These are phyloP conservation scores for Cladorhizidae sp. DNA, from an alignment of 37 sponge, comb jelly and placozoan species.

Conservation along the genomic window DNA sequence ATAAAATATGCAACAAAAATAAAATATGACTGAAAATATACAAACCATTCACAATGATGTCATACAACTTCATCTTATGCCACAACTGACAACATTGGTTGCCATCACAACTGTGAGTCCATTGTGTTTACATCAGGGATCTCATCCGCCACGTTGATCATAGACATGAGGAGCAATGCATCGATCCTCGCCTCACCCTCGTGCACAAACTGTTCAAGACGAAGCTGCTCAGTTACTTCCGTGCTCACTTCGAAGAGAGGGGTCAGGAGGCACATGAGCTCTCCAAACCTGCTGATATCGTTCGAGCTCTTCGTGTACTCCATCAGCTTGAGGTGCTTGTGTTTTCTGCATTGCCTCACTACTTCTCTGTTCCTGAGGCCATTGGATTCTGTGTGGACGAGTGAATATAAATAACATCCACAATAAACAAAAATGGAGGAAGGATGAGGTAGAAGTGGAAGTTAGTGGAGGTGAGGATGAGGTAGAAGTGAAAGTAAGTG, in stretches of 20 bases:
- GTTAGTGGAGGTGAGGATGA: no score
- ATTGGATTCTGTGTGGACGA: conserved; percentile 63
- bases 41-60: no score
- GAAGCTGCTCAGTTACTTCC: conserved; percentile 90
- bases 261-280: conserved; percentile 83
- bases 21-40: no score
- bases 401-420: no score
- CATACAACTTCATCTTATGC: no score
- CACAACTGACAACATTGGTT: no score
- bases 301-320: conserved; percentile 71
- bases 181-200: conserved; percentile 94
- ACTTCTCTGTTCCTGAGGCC: conserved; percentile 66
- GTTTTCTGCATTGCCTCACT: conserved; percentile 72
- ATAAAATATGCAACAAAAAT: no score
- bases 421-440: no score
- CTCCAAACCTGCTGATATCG: conserved; percentile 82
- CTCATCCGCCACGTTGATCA: conserved; percentile 75
- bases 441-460: no score
- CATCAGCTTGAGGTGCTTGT: conserved; percentile 73
- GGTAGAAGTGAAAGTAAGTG: no score
- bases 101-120: conserved; percentile 4
- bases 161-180: conserved; percentile 89
- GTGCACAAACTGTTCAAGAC: conserved; percentile 92
- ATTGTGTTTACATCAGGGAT: conserved; percentile 5
- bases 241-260: conserved; percentile 89